phyloP scores from a whole-genome alignment of 2,888 invertebrate species.

The Lycia hirtaria region DNA sequence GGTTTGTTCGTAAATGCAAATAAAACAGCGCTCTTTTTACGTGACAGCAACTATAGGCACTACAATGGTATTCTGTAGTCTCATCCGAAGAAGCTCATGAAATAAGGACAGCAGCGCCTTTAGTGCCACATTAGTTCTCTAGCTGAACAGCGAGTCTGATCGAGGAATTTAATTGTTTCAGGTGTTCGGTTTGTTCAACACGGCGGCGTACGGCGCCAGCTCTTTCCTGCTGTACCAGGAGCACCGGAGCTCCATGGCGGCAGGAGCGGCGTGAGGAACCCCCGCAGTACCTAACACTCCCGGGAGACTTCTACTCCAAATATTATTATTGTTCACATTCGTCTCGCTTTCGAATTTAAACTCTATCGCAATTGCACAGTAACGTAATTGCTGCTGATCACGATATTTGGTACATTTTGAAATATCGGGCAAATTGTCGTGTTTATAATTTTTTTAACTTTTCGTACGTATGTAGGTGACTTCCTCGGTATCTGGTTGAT shows the following conservation, averaged over 20 bases:
- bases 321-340: constrained; percentile 45
- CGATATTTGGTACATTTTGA: constrained; percentile 36
- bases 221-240: constrained; percentile 91
- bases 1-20: too few relatives aligned
- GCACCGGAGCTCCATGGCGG: constrained; percentile 82
- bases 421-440: constrained; percentile 25
- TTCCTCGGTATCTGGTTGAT: constrained; percentile 1
- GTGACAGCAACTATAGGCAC: too few relatives aligned
- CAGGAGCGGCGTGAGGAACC: constrained; percentile 50
- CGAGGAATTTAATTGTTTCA: constrained; percentile 66
- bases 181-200: constrained; percentile 94
- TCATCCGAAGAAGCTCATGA: too few relatives aligned
- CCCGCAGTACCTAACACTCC: constrained; percentile 24
- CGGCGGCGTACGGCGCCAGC: constrained; percentile 91
- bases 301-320: constrained; percentile 44
- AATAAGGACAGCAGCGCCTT: too few relatives aligned
- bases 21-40: too few relatives aligned
- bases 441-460: constrained; percentile 12
- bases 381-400: constrained; percentile 39
- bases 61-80: too few relatives aligned
- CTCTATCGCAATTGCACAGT: constrained; percentile 39
- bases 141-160: too few relatives aligned
- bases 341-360: constrained; percentile 52
- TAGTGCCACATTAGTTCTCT: too few relatives aligned
- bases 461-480: neutral